phyloP scores from a whole-genome alignment of 2,888 invertebrate genomes.

The Ethmia dodecea region DNA sequence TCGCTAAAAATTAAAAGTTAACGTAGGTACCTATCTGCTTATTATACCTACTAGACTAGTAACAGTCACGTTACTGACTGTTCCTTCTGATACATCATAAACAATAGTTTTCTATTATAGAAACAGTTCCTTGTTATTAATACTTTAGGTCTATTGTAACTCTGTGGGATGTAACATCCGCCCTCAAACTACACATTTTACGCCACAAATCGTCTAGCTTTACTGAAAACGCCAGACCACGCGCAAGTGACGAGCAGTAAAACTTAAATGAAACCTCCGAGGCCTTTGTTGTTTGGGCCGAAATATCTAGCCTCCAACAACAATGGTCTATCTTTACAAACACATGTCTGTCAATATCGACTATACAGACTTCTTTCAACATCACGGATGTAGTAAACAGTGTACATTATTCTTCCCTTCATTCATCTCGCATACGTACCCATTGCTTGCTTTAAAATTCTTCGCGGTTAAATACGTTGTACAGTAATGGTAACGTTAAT shows the following conservation, averaged over 20 bases:
- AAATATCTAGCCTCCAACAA: conserved; percentile 32
- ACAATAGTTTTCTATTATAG: conserved; percentile 36
- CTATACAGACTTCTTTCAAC: no score
- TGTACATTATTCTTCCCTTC: no score
- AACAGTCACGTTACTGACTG: no score
- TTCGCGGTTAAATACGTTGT: no score
- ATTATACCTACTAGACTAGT: no score
- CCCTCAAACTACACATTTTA: conserved; percentile 32
- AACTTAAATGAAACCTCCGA: conserved; percentile 44
- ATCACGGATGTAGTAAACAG: no score
- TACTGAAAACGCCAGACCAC: conserved; percentile 26
- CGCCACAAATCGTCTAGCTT: conserved; percentile 45
- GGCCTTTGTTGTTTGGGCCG: conserved; percentile 34
- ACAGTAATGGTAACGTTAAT: no score
- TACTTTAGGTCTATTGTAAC: conserved; percentile 28
- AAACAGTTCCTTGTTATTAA: conserved; percentile 32
- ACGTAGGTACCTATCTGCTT: no score
- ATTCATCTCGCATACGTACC: no score
- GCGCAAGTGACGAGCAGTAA: conserved; percentile 39
- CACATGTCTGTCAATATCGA: no score
- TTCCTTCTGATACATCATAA: conserved; percentile 22
- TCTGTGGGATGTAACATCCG: conserved; percentile 20
- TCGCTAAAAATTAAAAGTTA: no score
- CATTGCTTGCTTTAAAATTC: no score
- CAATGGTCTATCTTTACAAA: conserved; percentile 39